Evolutionary conservation across 2,113 vertebrate species (phyloP).

Genomic region (Ceyx margarethae): DNA sequence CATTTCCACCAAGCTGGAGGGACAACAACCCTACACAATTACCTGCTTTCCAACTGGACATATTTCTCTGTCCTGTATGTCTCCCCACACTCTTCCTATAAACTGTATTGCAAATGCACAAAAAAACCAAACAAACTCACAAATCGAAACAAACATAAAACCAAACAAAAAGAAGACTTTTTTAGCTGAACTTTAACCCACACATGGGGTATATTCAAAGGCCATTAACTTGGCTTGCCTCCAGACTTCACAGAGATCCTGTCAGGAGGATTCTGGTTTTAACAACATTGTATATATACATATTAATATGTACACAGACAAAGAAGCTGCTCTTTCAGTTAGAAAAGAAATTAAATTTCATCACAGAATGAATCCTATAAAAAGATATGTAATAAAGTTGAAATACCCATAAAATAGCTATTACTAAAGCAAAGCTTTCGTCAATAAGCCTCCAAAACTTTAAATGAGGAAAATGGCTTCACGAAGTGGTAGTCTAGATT

Average conservation of each 20-base stretch:
- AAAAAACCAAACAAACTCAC: not conserved
- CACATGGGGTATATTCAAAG: constrained; percentile 7
- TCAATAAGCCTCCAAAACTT: constrained; percentile 99
- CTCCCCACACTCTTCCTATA: not conserved
- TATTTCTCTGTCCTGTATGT: not conserved
- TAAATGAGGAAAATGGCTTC: constrained; percentile 99
- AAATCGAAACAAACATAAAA: not conserved
- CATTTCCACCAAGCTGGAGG: constrained; percentile 7
- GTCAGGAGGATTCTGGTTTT: constrained; percentile 58
- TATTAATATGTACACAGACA: constrained; percentile 72
- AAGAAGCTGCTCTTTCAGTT: constrained; percentile 76
- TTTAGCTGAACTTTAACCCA: constrained; percentile 54
- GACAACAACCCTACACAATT: not conserved
- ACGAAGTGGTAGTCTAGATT: constrained; percentile 99
- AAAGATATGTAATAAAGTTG: constrained; percentile 85
- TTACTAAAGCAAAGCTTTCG: constrained; percentile 90
- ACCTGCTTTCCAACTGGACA: not conserved
- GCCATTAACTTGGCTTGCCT: constrained; percentile 29
- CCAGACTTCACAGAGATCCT: constrained; percentile 54
- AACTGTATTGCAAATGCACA: constrained; percentile 29
- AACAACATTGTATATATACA: constrained; percentile 71
- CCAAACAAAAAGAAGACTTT: not conserved
- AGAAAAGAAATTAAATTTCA: constrained; percentile 78
- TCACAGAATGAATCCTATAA: constrained; percentile 82
- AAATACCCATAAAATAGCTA: constrained; percentile 86